Evolutionary conservation across 64 coral and sea anemone species (phyloP), one percentile per base, ranked within the genome.

Genomic region (Hydrozoanthus tunicans): DNA sequence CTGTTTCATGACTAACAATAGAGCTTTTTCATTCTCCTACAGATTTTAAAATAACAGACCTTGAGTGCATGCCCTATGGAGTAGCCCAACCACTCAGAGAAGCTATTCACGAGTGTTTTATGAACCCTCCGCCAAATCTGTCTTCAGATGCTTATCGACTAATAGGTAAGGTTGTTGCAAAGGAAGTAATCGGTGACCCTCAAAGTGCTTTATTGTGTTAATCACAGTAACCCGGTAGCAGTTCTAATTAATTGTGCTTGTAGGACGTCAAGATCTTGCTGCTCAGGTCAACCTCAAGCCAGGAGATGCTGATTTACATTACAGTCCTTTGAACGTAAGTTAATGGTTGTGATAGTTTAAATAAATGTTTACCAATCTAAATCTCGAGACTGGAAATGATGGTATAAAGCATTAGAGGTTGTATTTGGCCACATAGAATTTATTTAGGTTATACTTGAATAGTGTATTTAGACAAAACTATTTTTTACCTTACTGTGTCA

Each of bases 41-140:
- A 98, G 96, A 86, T 85, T 93, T 98, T 53, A 95, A 94, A 71
- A 84, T 85, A n/a, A 95, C 78, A 53, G 96, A 98, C 55, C 82
- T 98, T 52, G 96, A 98, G 9, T 67, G 94, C 23, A 77, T 98
- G 81, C 96, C 96, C 10, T 93, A 93, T 90, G 96, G 96, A 71
- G 91, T 98, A 51, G 89, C 91, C 53, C n/a, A 93, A 51, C 96
- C 96, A 20, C 17, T 98, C 5, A 93, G 85, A 83, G 94, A 98
- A 90, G 94, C 96, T 23, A 91, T 98, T 90, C 93, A 98, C 15
- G 86, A 93, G 17, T 95, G 94, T 89, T 89, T 90, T 14, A 77
- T 72, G 14, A 81, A 94, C 13, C 96, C 96, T 10, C 92, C 96
- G 24, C 86, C 91, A 13, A 81, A 78, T 55, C 90, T 98, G 13